Base-by-base conservation (phyloP, 2,797 vertebrate genomes). In the Tadarida brasiliensis region DNA sequence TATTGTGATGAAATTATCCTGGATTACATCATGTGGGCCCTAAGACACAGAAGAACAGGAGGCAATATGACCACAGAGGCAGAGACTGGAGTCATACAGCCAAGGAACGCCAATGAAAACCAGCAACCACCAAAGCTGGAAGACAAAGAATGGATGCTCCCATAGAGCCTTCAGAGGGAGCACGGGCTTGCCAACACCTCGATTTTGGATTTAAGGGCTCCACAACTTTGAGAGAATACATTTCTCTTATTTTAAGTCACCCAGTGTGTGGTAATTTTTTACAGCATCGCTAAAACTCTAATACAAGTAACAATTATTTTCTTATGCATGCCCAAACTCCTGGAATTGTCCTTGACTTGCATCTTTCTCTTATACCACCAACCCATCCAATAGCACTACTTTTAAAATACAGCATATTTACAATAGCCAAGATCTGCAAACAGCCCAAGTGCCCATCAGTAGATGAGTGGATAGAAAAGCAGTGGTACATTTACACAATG, bases 1-100 rank as follows among this genome's bases (percentile, higher is more conserved):
- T 88, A 44, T 87, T 95, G 11, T 74, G 33, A 20, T 77, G 63
- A 90, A 15, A 61, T 77, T 68, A 87, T 74, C 47, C 54, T 87
- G 65, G 15, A 80, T 70, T 59, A 65, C 7, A 19, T 24, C 14
- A 15, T 4, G 14, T 30, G 5, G 44, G n/a, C 49, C 44, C 28
- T 74, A 68, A 61, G 51, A 87, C 33, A 73, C 44, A 68, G 20
- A 82, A 74, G 14, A 93, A 11, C 30, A 83, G 59, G 19, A 86
- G 74, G 39, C 17, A 56, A 47, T 9, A 17, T 47, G 61, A 76
- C 28, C 49, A 33, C 1, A 33, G n/a, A 77, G 49, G 6, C 47
- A 51, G 70, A 90, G 39, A 49, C 10, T 54, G 30, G 51, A 63
- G 26, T 39, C 19, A n/a, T 6, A 15, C 22, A 65, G 33, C 39